Percentiles rank a stretch among this genome's conserved stretches.
These are phyloP conservation scores for Zeuzera pyrina DNA, from an alignment of 2,888 invertebrate species.

Conservation along the genomic window DNA sequence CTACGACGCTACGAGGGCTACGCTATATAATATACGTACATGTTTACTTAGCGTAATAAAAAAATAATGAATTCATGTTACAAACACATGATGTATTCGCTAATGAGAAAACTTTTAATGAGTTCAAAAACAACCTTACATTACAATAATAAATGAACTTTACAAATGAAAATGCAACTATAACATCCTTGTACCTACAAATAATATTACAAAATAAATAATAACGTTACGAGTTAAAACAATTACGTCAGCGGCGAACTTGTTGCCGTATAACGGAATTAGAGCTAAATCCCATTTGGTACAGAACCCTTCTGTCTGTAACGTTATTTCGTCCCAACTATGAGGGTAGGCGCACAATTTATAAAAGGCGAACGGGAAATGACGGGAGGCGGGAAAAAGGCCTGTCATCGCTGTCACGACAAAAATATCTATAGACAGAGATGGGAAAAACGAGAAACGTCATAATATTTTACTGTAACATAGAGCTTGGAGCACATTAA, in stretches of 20 bases:
- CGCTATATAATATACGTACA: too few relatives aligned
- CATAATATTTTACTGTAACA: constrained; percentile 52
- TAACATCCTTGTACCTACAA: too few relatives aligned
- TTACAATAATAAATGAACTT: too few relatives aligned
- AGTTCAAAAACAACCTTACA: too few relatives aligned
- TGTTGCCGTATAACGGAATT: constrained; percentile 58
- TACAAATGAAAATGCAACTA: too few relatives aligned
- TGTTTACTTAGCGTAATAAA: too few relatives aligned
- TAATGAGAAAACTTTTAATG: too few relatives aligned
- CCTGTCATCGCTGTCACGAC: constrained; percentile 62
- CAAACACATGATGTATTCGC: too few relatives aligned
- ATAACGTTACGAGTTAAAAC: constrained; percentile 29
- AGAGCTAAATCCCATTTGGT: constrained; percentile 60
- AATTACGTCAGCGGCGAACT: constrained; percentile 38
- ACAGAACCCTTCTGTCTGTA: constrained; percentile 48
- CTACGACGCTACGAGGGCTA: too few relatives aligned
- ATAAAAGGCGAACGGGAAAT: constrained; percentile 56
- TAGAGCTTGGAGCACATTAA: constrained; percentile 20
- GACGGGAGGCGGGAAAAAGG: constrained; percentile 60
- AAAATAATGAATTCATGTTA: too few relatives aligned
- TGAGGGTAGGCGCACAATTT: constrained; percentile 57
- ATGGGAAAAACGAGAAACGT: constrained; percentile 49
- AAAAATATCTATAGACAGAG: constrained; percentile 51
- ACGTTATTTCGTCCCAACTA: constrained; percentile 51
- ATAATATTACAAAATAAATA: constrained; percentile 20